phyloP scores from a whole-genome alignment of 2,888 invertebrate genomes.

The Operophtera brumata region DNA sequence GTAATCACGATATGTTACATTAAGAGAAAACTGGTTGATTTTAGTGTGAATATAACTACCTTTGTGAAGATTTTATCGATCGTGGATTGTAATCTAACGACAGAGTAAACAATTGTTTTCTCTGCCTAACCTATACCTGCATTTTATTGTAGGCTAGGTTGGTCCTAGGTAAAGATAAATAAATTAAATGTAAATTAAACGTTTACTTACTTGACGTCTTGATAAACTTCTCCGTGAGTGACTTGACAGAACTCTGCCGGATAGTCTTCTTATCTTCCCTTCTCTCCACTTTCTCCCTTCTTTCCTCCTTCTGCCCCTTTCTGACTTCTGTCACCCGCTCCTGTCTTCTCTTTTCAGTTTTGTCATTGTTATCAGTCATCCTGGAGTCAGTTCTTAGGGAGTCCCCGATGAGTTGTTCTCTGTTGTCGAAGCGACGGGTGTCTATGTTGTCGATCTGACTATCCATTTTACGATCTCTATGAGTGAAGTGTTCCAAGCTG shows the following conservation, averaged over 20 bases:
- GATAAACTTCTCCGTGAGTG: conserved; percentile 89
- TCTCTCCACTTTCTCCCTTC: conserved; percentile 42
- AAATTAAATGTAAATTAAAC: background rate
- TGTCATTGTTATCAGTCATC: conserved; percentile 25
- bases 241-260: conserved; percentile 87
- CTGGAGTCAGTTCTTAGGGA: conserved; percentile 27
- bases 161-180: background rate
- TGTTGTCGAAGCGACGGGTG: conserved; percentile 42
- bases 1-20: conserved; percentile 14
- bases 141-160: no score
- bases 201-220: conserved; percentile 81
- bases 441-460: conserved; percentile 19
- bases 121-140: background rate
- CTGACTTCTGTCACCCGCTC: conserved; percentile 42
- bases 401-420: conserved; percentile 15
- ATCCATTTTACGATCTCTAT: conserved; percentile 50
- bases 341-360: conserved; percentile 28
- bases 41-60: no score
- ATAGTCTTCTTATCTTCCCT: conserved; percentile 72
- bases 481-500: conserved; percentile 68
- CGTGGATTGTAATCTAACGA: background rate
- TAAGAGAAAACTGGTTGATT: conserved; percentile 9
- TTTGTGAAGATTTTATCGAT: background rate
- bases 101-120: background rate
- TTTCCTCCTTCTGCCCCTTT: conserved; percentile 37